Evolutionary conservation across 2,113 vertebrate species (phyloP).

Genomic region (Chaetops frenatus): DNA sequence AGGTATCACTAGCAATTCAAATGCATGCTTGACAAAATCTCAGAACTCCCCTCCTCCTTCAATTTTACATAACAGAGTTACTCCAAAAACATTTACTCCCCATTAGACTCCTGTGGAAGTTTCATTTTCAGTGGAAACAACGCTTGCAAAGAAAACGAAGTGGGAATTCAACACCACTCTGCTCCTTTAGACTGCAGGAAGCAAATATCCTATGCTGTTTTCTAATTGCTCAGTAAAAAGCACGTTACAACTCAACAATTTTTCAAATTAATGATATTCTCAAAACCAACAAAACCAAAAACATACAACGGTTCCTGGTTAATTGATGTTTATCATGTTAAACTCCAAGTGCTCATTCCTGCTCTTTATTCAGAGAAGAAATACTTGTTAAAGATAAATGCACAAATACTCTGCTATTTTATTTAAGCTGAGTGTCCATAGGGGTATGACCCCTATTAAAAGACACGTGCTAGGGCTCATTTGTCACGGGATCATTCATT

Average conservation of each 20-base stretch:
- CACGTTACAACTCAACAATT: background rate
- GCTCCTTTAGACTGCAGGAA: background rate
- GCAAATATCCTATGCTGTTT: background rate
- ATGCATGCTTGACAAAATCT: background rate
- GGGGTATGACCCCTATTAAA: background rate
- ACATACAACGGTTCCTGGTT: background rate
- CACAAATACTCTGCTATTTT: background rate
- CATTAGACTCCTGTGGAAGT: background rate
- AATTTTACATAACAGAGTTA: background rate
- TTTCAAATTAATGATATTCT: background rate
- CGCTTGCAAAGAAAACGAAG: background rate
- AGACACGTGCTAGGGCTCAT: background rate
- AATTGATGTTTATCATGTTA: background rate
- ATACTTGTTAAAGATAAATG: background rate
- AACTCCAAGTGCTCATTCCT: background rate
- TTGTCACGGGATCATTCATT: background rate
- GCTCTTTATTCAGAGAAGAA: background rate
- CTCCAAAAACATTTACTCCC: background rate
- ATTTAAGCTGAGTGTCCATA: rapidly evolving
- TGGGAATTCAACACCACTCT: background rate
- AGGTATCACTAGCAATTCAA: background rate
- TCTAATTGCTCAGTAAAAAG: background rate
- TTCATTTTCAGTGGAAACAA: background rate
- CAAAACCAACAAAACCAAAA: background rate
- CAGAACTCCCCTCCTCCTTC: background rate